Evolutionary conservation across 1,140 invertebrate genomes (phyloP).

Genomic region (Heliconius eleuchia): DNA sequence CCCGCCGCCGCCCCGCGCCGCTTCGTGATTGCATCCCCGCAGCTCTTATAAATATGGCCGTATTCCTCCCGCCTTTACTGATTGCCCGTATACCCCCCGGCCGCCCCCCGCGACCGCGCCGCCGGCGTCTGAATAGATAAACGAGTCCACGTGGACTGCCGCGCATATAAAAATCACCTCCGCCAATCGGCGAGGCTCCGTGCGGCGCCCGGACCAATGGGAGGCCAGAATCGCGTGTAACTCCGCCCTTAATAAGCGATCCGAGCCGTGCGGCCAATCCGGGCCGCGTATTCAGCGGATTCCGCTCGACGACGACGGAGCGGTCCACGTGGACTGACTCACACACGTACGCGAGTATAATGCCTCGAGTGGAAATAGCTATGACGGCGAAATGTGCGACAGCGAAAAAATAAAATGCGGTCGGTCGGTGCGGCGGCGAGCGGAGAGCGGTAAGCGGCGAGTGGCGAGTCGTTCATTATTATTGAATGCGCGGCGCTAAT

Average conservation of each 20-base stretch:
- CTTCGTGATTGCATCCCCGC: constrained; percentile 82
- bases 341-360: constrained; percentile 77
- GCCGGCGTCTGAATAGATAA: constrained; percentile 82
- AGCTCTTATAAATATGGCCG: constrained; percentile 82
- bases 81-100: constrained; percentile 82
- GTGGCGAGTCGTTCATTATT: constrained; percentile 80
- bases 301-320: constrained; percentile 67
- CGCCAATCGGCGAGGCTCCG: constrained; percentile 59
- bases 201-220: constrained; percentile 56
- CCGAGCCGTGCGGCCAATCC: constrained; percentile 61
- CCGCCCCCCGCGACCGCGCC: constrained; percentile 78
- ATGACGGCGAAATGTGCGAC: constrained; percentile 82
- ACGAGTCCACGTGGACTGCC: constrained; percentile 81
- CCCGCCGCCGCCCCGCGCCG: constrained; percentile 71
- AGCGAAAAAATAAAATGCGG: constrained; percentile 82
- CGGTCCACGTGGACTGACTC: constrained; percentile 78
- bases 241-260: constrained; percentile 82
- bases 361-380: constrained; percentile 81
- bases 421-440: constrained; percentile 74
- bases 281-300: constrained; percentile 51
- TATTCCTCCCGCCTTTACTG: constrained; percentile 81
- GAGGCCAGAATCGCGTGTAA: constrained; percentile 63
- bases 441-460: constrained; percentile 64
- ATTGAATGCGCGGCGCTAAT: constrained; percentile 79
- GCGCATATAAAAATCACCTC: constrained; percentile 80